Evolutionary conservation across 2,888 invertebrate species (phyloP), one percentile per base, ranked within the genome.

Genomic region (Drosophila helvetica): DNA sequence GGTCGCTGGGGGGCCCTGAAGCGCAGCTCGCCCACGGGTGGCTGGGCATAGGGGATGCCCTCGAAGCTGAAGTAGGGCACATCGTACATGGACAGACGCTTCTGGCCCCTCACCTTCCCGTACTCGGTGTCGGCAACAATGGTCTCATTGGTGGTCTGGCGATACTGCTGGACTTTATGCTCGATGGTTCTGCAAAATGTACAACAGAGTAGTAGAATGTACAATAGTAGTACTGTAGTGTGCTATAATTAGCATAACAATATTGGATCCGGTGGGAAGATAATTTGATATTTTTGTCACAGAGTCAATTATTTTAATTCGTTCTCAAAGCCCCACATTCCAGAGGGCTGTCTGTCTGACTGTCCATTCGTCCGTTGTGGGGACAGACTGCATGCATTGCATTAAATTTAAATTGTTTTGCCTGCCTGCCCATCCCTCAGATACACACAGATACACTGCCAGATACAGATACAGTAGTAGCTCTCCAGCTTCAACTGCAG

Each of bases 1-100:
- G 91, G 91, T 10, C 92, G 90, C 61, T 91, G 90, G 0, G 93
- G 93, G 45, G 93, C 92, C 91, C 89, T 88, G 63, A 91, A 91
- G 46, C 92, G 78, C 50, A 92, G 60, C 72, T 91, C 90, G 3
- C 90, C 91, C 17, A 91, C 60, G 1, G 92, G 92, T n/a, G 92
- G 92, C 79, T 91, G 90, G 12, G 91, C 92, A 77, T 91, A 92
- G 18, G 92, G 92, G 56, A 92, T 90, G 33, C 90, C 91, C 81
- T 92, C 92, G 52, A 92, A 92, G 56, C 91, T 91, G 27, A 84
- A 90, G 68, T 90, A 92, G 33, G 90, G 74, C 57, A 86, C 84
- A 60, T 90, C 88, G 73, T 91, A 92, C 19, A 86, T 74, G 12
- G 90, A 85, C 33, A 85, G 19, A 2, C 91, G 87, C 77, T 91